phyloP scores from a whole-genome alignment of 1,140 invertebrate species.

The Ridgeia piscesae region DNA sequence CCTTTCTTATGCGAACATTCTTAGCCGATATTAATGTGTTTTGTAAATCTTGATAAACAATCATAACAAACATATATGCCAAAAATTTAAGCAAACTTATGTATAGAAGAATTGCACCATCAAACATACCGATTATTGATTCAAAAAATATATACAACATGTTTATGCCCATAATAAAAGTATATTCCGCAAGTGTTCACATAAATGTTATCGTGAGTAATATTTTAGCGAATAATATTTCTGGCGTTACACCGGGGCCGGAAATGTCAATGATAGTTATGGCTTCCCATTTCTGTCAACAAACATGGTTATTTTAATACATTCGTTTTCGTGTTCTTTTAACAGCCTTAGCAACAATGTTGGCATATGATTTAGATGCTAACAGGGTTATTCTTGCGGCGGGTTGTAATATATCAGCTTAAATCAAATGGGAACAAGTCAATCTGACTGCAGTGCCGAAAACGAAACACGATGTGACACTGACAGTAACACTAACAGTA shows the following conservation, averaged over 20 bases:
- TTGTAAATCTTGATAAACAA: too few relatives aligned
- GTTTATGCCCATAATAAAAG: too few relatives aligned
- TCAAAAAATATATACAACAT: too few relatives aligned
- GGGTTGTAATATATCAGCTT: not conserved
- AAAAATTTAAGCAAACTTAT: too few relatives aligned
- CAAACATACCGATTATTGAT: too few relatives aligned
- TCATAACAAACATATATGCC: too few relatives aligned
- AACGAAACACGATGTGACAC: not conserved
- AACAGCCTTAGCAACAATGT: not conserved
- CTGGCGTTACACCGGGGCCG: not conserved
- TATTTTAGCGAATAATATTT: not conserved
- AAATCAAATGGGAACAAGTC: not conserved
- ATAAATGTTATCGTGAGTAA: not conserved
- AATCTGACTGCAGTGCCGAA: not conserved
- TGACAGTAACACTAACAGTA: not conserved
- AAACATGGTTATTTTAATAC: not conserved
- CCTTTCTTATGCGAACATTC: too few relatives aligned
- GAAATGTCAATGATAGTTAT: not conserved
- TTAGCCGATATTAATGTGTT: too few relatives aligned
- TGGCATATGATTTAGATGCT: not conserved
- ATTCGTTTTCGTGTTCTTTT: not conserved
- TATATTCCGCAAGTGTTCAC: too few relatives aligned
- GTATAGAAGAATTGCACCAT: too few relatives aligned
- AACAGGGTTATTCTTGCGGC: not conserved
- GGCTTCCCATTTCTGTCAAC: not conserved